These are phyloP conservation scores for Ptychochromis oligacanthus DNA, from an alignment of 2,113 vertebrate genomes.

Conservation along the genomic window DNA sequence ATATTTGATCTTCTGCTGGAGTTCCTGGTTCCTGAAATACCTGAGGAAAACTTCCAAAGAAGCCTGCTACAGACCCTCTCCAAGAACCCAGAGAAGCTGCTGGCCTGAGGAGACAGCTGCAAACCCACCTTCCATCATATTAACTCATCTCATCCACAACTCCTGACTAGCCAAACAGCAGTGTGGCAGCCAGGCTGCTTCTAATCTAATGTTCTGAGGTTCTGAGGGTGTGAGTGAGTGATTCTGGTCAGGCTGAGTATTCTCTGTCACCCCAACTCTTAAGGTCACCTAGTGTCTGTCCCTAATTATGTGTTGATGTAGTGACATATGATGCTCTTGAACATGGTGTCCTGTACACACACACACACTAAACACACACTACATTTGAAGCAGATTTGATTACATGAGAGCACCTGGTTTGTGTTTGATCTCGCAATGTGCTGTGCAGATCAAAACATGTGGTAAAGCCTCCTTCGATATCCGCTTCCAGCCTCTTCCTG, in stretches of 20 bases:
- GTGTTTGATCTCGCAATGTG: constrained; percentile 58
- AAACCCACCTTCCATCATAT: background rate
- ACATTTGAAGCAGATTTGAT: constrained; percentile 56
- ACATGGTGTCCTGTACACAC: background rate
- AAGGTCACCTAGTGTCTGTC: constrained; percentile 2
- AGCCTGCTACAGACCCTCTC: constrained; percentile 73
- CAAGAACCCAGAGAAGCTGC: constrained; percentile 73
- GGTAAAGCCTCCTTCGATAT: constrained; percentile 22
- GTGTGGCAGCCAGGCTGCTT: background rate
- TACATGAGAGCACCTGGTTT: constrained; percentile 64
- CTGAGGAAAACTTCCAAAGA: constrained; percentile 78
- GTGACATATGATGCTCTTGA: constrained; percentile 17
- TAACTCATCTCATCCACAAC: background rate
- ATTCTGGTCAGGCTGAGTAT: background rate
- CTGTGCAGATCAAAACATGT: constrained; percentile 48
- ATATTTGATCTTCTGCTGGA: constrained; percentile 92
- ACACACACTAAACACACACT: background rate
- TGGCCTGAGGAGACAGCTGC: constrained; percentile 42
- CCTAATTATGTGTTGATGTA: constrained; percentile 33
- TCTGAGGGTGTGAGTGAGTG: background rate
- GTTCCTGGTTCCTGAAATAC: constrained; percentile 85
- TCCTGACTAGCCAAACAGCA: background rate
- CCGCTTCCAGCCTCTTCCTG: constrained; percentile 30
- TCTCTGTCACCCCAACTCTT: background rate
- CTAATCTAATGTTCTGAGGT: background rate